phyloP scores from a whole-genome alignment of 2,113 vertebrate genomes.

The Alligator sinensis region DNA sequence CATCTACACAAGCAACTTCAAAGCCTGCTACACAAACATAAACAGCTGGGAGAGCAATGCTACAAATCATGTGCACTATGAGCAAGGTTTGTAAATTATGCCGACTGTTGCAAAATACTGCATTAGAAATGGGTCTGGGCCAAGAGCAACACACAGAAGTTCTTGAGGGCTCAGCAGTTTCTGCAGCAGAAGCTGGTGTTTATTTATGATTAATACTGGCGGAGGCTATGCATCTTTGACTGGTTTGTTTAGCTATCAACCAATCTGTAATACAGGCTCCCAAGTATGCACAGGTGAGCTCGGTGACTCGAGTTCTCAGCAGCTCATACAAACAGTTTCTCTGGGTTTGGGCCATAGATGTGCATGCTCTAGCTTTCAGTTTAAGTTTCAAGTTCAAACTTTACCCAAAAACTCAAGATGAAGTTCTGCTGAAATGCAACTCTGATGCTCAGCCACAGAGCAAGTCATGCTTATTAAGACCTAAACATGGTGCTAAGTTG shows the following conservation, averaged over 20 bases:
- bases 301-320: not conserved
- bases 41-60: not conserved
- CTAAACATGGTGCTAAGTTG: not conserved
- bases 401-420: not conserved
- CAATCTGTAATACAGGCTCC: not conserved
- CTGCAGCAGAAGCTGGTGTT: not conserved
- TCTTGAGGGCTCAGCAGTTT: not conserved
- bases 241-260: slow-evolving; percentile 1
- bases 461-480: not conserved
- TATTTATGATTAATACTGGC: slow-evolving; percentile 37
- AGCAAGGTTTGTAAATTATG: not conserved
- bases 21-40: not conserved
- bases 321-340: not conserved
- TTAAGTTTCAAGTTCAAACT: not conserved
- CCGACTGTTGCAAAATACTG: not conserved
- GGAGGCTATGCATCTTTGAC: not conserved
- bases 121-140: not conserved
- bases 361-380: not conserved
- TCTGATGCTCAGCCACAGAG: not conserved
- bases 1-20: not conserved
- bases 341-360: not conserved
- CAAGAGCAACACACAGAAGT: not conserved
- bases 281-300: not conserved
- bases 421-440: not conserved
- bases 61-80: not conserved